Evolutionary conservation across 2,113 vertebrate species (phyloP), one percentile per base, ranked within the genome.

Genomic region (Bufo bufo): DNA sequence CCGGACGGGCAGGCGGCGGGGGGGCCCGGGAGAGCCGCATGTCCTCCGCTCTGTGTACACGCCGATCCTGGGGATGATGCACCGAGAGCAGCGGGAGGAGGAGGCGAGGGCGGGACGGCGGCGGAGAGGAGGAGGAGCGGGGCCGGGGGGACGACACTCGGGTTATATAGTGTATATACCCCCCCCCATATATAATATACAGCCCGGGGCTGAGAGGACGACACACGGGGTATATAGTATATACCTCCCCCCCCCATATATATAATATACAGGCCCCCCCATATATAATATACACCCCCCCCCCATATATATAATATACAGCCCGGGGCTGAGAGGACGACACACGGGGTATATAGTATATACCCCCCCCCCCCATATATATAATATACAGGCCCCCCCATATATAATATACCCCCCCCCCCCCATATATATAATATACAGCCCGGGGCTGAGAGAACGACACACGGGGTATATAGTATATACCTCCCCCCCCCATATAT

Each of bases 1-100:
- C n/a, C 61, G 61, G 33, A 47, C 79, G 9, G 79, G 58, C 58
- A 17, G 45, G 43, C 43, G 50, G 58, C 58, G 43, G 63, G 7
- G 61, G 85, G 77, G 14, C 33, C 90, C 56, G 69, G 86, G 43
- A 83, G 78, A 87, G 78, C 90, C 20, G 43, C 23, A 84, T 65
- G 86, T 45, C 80, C 80, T 45, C 56, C 43, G 43, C 33, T 2
- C 47, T 50, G 63, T 77, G 59, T 59, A 77, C 47, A 63, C 20
- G 23, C 49, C 14, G 69, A 54, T 56, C 47, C 66, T 23, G 33
- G 54, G 56, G 54, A 59, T 59, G 69, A 66, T 78, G 20, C 49
- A 54, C 19, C 50, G 77, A 78, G 20, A 77, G 17, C 52, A 52
- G 75, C 71, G 75, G 50, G 49, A 23, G 74, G 80, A 82, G 75